These are phyloP conservation scores for Oncopeltus fasciatus DNA, from an alignment of 1,140 invertebrate species.

Conservation along the genomic window DNA sequence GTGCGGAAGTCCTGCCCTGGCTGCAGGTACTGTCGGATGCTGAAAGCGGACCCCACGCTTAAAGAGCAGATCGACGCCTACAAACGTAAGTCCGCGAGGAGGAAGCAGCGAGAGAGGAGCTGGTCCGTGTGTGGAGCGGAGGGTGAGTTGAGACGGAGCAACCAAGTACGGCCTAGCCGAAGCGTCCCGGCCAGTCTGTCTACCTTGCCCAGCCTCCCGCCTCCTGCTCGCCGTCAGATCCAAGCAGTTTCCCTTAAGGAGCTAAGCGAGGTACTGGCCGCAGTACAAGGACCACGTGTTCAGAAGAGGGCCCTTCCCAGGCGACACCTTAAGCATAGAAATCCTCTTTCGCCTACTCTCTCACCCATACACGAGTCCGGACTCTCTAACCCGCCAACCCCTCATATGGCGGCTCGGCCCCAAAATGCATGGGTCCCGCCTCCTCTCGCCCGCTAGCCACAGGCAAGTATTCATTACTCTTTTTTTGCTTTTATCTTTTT, in stretches of 20 bases:
- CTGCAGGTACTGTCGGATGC: slow-evolving; percentile 21
- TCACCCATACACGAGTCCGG: slow-evolving; percentile 58
- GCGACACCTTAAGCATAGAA: slow-evolving; percentile 29
- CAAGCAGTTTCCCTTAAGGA: slow-evolving; percentile 31
- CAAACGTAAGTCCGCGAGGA: slow-evolving; percentile 18
- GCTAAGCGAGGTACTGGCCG: slow-evolving; percentile 33
- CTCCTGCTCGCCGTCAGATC: slow-evolving; percentile 34
- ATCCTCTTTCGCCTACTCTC: slow-evolving; percentile 33
- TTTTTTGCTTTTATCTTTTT: too few species aligned
- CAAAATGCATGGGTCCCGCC: slow-evolving; percentile 9
- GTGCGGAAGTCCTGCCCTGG: slow-evolving; percentile 18
- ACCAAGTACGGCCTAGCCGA: slow-evolving; percentile 15
- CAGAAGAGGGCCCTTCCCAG: slow-evolving; percentile 17
- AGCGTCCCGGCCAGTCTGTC: slow-evolving; percentile 19
- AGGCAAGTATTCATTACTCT: too few species aligned
- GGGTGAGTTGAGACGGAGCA: slow-evolving; percentile 8
- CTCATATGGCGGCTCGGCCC: slow-evolving; percentile 21
- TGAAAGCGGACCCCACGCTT: slow-evolving; percentile 18
- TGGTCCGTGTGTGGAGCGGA: slow-evolving; percentile 3
- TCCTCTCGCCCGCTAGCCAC: slow-evolving; percentile 4
- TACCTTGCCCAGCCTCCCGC: slow-evolving; percentile 33
- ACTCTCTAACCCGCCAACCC: slow-evolving; percentile 44
- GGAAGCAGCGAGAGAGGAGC: neutral
- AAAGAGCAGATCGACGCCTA: slow-evolving; percentile 21
- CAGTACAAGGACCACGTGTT: slow-evolving; percentile 27